Evolutionary conservation across 2,888 invertebrate species (phyloP).

Genomic region (Seladonia tumulorum): DNA sequence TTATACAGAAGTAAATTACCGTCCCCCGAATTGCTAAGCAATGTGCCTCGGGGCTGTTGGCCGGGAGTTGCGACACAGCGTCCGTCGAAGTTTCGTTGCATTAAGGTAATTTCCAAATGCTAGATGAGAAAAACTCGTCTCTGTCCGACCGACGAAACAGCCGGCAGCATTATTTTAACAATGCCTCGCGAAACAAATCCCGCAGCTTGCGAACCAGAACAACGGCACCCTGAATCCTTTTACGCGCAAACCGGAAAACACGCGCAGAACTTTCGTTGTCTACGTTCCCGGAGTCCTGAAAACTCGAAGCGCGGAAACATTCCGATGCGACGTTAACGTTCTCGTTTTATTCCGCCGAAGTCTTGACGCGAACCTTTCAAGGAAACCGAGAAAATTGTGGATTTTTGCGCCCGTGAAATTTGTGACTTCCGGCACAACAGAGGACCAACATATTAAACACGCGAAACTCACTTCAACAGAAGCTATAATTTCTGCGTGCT

Average conservation of each 20-base stretch:
- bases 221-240: background rate
- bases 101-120: slow-evolving; percentile 19
- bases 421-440: too few relatives aligned
- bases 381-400: too few relatives aligned
- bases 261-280: background rate
- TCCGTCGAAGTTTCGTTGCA: background rate
- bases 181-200: background rate
- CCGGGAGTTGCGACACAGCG: background rate
- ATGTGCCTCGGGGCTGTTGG: slow-evolving; percentile 39
- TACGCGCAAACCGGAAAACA: background rate
- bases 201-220: background rate
- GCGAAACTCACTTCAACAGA: too few relatives aligned
- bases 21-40: slow-evolving; percentile 49
- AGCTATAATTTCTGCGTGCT: too few relatives aligned
- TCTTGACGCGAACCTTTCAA: background rate
- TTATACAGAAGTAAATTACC: slow-evolving; percentile 65
- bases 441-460: too few relatives aligned
- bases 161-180: background rate
- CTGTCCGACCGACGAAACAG: background rate
- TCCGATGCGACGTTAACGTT: background rate
- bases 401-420: background rate
- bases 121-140: background rate
- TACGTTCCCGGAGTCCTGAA: background rate
- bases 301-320: background rate
- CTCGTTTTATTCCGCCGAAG: background rate